Evolutionary conservation across 2,888 invertebrate species (phyloP), one percentile per base, ranked within the genome.

Genomic region (Molorchus minor): DNA sequence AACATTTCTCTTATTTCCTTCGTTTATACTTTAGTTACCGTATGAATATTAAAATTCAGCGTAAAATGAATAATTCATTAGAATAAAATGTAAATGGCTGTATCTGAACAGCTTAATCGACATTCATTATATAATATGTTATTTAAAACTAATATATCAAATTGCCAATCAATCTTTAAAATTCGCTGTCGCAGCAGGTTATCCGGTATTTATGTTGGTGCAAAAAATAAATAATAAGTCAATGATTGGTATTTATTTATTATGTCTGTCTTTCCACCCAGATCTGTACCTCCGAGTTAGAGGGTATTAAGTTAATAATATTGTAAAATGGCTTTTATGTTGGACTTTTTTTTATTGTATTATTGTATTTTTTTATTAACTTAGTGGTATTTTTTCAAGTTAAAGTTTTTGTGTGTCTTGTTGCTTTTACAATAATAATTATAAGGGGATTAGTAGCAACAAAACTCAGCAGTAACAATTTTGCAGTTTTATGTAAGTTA

Each of bases 11-110:
- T 29, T 52, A n/a, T n/a, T n/a, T n/a, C n/a, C n/a, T n/a, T n/a
- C n/a, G n/a, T n/a, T n/a, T n/a, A n/a, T 30, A 4, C 25, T 52
- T 52, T 52, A 41, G 16, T 52, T 41, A n/a, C 16, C 29, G 41
- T n/a, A 29, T 52, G n/a, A 30, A 30, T 41, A 30, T 41, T 52
- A 52, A 45, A 30, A 45, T 55, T 46, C 55, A 46, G 30, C 20
- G 44, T 25, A 46, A 16, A 55, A 55, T 55, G 55, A 55, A 55
- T 46, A 46, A 46, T 46, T 55, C 40, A 55, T 46, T 46, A 19
- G 17, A 36, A 46, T 44, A 21, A 21, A n/a, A 21, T 16, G 43
- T n/a, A 21, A 20, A 29, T 54, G 19, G 20, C 19, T 55, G 20
- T 19, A 16, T 17, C 25, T 21, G 16, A 51, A 51, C 29, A 51